Percentiles rank a stretch among this genome's conserved stretches.
Conservation (phyloP, 2,797 vertebrate genomes). For the Petrocephalus schoutedeni region DNA sequence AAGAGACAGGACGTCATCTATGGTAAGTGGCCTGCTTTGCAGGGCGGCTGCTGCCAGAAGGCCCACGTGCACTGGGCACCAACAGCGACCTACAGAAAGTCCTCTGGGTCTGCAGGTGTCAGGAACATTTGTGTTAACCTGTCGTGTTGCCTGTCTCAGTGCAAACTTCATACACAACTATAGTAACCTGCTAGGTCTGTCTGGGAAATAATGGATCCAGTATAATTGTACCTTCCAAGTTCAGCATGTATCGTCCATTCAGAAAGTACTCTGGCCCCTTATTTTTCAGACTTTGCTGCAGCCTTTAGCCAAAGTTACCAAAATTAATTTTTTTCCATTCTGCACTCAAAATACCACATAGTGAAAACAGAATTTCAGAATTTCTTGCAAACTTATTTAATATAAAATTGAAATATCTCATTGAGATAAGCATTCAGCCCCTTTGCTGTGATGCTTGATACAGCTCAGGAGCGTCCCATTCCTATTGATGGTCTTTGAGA, state of each 20-base stretch:
- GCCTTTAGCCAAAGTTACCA: not conserved
- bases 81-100: not conserved
- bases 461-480: not conserved
- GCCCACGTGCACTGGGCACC: not conserved
- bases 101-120: not conserved
- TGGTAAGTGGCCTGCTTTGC: constrained; percentile 49
- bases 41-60: not conserved
- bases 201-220: not conserved
- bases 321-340: not conserved
- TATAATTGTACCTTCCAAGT: not conserved
- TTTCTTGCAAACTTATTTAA: no score
- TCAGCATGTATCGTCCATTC: not conserved
- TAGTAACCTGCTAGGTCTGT: not conserved
- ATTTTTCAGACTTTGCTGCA: not conserved
- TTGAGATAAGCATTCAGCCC: not conserved
- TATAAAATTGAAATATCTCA: no score
- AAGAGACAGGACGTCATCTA: constrained; percentile 90
- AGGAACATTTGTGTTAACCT: not conserved
- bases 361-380: not conserved
- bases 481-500: not conserved
- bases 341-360: not conserved
- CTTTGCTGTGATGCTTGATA: not conserved
- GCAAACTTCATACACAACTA: not conserved
- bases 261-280: not conserved
- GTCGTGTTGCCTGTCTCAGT: not conserved